Evolutionary conservation across 2,113 vertebrate species (phyloP).

Genomic region (human (Homo sapiens)): DNA sequence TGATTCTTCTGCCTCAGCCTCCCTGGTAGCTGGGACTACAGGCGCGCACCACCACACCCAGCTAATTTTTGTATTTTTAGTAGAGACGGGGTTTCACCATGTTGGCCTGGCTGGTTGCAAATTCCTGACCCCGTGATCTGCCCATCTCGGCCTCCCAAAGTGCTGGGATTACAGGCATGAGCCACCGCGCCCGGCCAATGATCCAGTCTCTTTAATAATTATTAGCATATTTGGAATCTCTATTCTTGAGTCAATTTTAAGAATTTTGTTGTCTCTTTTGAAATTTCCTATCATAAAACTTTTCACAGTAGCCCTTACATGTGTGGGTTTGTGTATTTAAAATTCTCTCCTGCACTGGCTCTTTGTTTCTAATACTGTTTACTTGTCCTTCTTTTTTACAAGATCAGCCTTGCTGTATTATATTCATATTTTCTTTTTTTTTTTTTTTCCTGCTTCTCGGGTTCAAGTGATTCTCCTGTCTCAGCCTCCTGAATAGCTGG

Average conservation of each 20-base stretch:
- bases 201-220: too few species aligned
- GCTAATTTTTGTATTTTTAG: not conserved
- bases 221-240: not conserved
- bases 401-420: not conserved
- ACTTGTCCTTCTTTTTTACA: not conserved
- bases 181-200: not conserved
- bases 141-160: not conserved
- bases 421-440: too few species aligned
- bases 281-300: not conserved
- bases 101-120: not conserved
- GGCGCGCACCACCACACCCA: fast-evolving
- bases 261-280: not conserved
- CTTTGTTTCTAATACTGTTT: not conserved
- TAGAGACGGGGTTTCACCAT: not conserved
- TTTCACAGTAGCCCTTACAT: not conserved
- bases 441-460: too few species aligned
- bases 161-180: not conserved
- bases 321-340: not conserved
- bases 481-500: too few species aligned
- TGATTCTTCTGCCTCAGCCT: not conserved
- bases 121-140: not conserved
- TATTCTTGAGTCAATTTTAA: not conserved
- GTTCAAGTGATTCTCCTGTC: too few species aligned
- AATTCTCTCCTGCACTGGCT: not conserved
- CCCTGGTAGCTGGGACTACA: not conserved